These are phyloP conservation scores for Prunella strophiata DNA, from an alignment of 2,797 vertebrate genomes.

Conservation along the genomic window DNA sequence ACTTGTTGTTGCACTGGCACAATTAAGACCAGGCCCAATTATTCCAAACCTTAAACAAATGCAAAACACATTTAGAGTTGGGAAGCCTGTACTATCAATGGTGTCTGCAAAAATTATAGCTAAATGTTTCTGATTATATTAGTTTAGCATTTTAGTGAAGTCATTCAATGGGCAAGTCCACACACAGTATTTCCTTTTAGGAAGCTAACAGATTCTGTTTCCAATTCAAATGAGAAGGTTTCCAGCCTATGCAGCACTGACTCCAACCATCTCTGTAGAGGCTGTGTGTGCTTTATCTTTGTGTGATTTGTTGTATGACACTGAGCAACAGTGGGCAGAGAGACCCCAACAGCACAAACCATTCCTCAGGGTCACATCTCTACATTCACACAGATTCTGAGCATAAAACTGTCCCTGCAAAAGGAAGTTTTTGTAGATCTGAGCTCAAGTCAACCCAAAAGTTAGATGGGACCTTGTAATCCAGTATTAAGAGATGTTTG, in stretches of 20 bases:
- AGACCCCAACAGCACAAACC: not conserved
- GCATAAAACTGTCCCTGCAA: not conserved
- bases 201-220: slow-evolving; percentile 31
- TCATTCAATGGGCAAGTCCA: not conserved
- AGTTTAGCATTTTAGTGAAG: slow-evolving; percentile 35
- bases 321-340: not conserved
- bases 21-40: slow-evolving; percentile 46
- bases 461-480: not conserved
- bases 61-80: slow-evolving; percentile 40
- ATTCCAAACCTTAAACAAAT: slow-evolving; percentile 56
- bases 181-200: slow-evolving; percentile 18
- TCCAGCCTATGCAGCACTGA: not conserved
- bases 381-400: not conserved
- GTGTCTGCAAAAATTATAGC: slow-evolving; percentile 24
- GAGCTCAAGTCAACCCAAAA: not conserved
- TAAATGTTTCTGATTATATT: slow-evolving; percentile 48
- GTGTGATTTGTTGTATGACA: not conserved
- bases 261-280: not conserved
- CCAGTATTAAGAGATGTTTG: not conserved
- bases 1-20: not conserved
- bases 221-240: not conserved
- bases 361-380: not conserved
- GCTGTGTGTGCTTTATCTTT: not conserved
- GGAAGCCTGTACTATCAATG: slow-evolving; percentile 7
- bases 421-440: not conserved